Evolutionary conservation across 2,113 vertebrate species (phyloP).

Genomic region (Rissa tridactyla): DNA sequence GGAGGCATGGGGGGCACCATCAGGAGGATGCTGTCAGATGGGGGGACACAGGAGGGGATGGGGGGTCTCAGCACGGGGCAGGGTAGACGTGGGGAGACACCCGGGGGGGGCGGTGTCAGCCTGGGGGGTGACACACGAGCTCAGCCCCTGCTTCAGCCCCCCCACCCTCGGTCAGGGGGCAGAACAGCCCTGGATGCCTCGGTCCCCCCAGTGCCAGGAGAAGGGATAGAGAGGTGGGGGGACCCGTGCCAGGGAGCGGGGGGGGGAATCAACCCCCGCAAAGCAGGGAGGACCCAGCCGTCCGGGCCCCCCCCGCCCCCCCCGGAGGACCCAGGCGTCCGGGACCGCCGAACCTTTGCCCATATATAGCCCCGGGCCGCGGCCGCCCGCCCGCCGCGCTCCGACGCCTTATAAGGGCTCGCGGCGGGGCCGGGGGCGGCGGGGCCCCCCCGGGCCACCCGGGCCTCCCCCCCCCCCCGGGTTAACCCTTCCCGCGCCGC

Average conservation of each 20-base stretch:
- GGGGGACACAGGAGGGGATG: neutral
- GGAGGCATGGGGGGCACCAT: neutral
- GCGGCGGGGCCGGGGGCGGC: neutral
- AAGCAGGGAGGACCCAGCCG: neutral
- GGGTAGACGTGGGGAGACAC: too few relatives aligned
- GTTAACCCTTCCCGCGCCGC: neutral
- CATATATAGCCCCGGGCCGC: neutral
- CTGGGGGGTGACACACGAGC: too few relatives aligned
- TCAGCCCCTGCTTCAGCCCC: too few relatives aligned
- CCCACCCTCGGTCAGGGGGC: too few relatives aligned
- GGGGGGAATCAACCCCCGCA: neutral
- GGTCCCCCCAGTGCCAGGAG: too few relatives aligned
- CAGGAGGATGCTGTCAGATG: neutral
- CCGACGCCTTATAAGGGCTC: neutral
- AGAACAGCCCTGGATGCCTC: too few relatives aligned
- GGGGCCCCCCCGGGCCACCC: neutral
- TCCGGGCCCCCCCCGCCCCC: neutral
- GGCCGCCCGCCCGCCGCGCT: neutral
- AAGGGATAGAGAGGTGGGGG: too few relatives aligned
- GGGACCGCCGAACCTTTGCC: neutral
- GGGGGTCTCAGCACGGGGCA: too few relatives aligned
- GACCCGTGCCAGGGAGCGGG: too few relatives aligned
- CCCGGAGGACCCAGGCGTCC: neutral
- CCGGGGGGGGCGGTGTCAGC: too few relatives aligned
- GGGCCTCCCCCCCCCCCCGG: too few relatives aligned